These are phyloP conservation scores for Regulus satrapa DNA, from an alignment of 2,113 vertebrate species.

Conservation along the genomic window DNA sequence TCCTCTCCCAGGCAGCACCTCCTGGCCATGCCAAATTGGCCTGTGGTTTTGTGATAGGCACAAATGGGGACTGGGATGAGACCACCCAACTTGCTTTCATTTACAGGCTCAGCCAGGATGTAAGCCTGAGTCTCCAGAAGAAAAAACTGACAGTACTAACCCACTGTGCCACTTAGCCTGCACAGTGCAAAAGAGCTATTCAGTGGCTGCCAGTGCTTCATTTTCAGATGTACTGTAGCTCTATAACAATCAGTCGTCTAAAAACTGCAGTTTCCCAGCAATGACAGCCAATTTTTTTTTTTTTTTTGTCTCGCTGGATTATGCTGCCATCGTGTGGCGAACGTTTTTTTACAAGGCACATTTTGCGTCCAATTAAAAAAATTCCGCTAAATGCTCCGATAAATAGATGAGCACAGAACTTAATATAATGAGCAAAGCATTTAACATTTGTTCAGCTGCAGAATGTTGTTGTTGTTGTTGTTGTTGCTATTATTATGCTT, in stretches of 20 bases:
- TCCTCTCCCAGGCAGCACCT: slow-evolving; percentile 22
- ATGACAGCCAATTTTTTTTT: background rate
- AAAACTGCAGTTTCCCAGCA: slow-evolving; percentile 11
- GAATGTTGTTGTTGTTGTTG: rapidly evolving
- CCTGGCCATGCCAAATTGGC: slow-evolving; percentile 17
- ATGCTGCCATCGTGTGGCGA: slow-evolving; percentile 69
- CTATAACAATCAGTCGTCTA: slow-evolving; percentile 6
- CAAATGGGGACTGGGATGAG: slow-evolving; percentile 49
- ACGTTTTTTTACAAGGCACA: background rate
- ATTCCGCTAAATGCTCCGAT: background rate
- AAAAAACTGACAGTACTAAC: slow-evolving; percentile 44
- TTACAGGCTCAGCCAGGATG: slow-evolving; percentile 39
- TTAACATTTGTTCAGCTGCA: background rate
- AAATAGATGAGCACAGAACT: background rate
- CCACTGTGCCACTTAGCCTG: slow-evolving; percentile 61
- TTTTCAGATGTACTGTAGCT: background rate
- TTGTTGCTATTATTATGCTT: background rate
- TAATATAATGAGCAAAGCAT: background rate
- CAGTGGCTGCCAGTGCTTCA: background rate
- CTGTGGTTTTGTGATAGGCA: slow-evolving; percentile 54
- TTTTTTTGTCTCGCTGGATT: background rate
- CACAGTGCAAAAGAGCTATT: slow-evolving; percentile 31
- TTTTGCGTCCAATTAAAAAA: background rate
- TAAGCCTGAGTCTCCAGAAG: background rate
- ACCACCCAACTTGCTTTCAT: slow-evolving; percentile 72